A percentile compares a stretch with the other conserved stretches of the same genome.
phyloP scores from a whole-genome alignment of 1,140 invertebrate genomes.

The Drosophila yakuba region DNA sequence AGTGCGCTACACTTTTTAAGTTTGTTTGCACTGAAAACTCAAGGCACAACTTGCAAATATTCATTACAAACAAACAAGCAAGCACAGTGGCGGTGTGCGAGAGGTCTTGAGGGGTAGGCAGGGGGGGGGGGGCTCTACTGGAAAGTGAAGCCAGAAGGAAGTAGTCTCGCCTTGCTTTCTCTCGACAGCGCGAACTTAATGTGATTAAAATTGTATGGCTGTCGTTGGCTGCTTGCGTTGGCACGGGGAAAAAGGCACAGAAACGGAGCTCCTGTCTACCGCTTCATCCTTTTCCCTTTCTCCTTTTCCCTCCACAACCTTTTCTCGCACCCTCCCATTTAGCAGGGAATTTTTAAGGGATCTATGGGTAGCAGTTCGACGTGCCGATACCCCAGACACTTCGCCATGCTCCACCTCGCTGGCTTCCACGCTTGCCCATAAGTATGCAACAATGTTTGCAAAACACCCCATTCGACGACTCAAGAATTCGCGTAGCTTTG shows the following conservation, averaged over 20 bases:
- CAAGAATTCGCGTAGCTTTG: neutral
- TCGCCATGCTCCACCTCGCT: no score
- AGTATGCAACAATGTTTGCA: constrained; percentile 16
- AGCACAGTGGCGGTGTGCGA: neutral
- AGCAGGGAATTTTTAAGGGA: constrained; percentile 14
- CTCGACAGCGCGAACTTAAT: constrained; percentile 69
- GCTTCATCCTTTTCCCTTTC: neutral
- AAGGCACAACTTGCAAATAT: constrained; percentile 81
- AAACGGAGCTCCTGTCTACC: constrained; percentile 3
- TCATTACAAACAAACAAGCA: constrained; percentile 72
- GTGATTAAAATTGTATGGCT: constrained; percentile 82
- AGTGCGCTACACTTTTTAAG: constrained; percentile 81
- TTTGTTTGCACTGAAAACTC: constrained; percentile 76
- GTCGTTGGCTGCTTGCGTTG: constrained; percentile 51
- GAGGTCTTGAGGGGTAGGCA: neutral
- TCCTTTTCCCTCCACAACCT: no score
- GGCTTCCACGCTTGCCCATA: neutral
- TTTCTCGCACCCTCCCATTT: neutral
- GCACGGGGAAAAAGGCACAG: constrained; percentile 19
- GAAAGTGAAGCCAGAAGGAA: constrained; percentile 9
- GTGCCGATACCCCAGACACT: constrained; percentile 16
- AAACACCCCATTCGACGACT: neutral
- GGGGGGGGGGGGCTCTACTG: neutral
- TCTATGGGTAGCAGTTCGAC: constrained; percentile 34
- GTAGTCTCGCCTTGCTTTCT: constrained; percentile 36